Conservation (phyloP, 2,888 invertebrate species). For the Agrochola circellaris region DNA sequence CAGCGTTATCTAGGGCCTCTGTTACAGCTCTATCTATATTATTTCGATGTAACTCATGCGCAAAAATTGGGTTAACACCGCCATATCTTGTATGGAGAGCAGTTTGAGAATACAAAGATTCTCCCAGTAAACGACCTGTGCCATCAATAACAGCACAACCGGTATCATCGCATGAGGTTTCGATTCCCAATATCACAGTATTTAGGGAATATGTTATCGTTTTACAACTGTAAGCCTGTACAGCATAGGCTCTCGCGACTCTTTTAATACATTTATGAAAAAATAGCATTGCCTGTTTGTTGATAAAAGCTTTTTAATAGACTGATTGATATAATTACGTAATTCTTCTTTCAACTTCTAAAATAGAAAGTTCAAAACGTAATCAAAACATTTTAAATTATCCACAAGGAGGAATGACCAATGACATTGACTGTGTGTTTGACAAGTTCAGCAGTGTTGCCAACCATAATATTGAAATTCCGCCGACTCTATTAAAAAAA, state of each 20-base stretch:
- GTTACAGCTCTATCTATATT: slow-evolving; percentile 94
- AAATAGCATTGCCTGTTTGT: slow-evolving; percentile 24
- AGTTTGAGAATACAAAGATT: slow-evolving; percentile 95
- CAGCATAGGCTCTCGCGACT: background rate
- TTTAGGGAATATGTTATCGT: slow-evolving; percentile 49
- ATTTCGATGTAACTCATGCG: slow-evolving; percentile 94
- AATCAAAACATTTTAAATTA: slow-evolving; percentile 1
- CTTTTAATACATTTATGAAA: slow-evolving; percentile 24
- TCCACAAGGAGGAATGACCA: no score
- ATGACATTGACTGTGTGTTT: no score
- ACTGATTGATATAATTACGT: slow-evolving; percentile 4
- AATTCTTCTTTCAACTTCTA: slow-evolving; percentile 3
- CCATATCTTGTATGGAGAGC: slow-evolving; percentile 93
- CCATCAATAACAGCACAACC: slow-evolving; percentile 96
- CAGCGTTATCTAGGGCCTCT: slow-evolving; percentile 92
- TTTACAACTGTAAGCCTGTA: slow-evolving; percentile 26
- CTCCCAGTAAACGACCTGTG: slow-evolving; percentile 93
- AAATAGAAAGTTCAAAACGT: background rate
- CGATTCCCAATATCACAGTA: slow-evolving; percentile 94
- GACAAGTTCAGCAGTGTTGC: no score
- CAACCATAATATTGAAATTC: no score
- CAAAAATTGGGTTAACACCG: slow-evolving; percentile 97
- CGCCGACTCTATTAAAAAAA: no score
- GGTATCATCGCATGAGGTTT: slow-evolving; percentile 99
- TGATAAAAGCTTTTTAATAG: background rate